Evolutionary conservation across 2,113 vertebrate genomes (phyloP).

Genomic region (Cebus imitator): DNA sequence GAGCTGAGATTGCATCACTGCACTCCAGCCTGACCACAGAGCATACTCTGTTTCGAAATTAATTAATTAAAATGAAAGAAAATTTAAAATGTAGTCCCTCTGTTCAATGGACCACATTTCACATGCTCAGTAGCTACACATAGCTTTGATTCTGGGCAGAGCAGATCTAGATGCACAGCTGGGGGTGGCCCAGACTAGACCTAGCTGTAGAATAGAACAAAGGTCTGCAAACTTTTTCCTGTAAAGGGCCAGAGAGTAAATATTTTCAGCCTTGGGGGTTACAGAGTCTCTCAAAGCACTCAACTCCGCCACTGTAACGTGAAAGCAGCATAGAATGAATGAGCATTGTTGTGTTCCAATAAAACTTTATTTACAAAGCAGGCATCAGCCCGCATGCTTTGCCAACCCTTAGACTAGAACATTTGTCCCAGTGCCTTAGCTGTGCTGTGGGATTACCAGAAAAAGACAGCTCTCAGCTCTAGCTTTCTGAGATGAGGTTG

Average conservation of each 20-base stretch:
- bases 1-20: too few species aligned
- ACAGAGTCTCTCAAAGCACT: background rate
- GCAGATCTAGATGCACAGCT: background rate
- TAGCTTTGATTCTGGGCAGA: background rate
- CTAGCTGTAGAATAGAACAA: too few species aligned
- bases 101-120: background rate
- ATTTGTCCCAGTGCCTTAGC: background rate
- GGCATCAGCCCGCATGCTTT: background rate
- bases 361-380: slow-evolving; percentile 43
- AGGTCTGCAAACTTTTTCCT: background rate
- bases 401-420: background rate
- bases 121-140: background rate
- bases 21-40: too few species aligned
- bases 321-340: background rate
- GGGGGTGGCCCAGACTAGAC: background rate
- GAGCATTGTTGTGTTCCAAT: background rate
- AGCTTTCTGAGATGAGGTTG: background rate
- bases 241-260: background rate
- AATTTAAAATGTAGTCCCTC: background rate
- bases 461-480: background rate
- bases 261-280: background rate
- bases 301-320: background rate
- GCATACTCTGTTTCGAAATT: too few species aligned
- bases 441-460: background rate
- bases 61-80: background rate